These are phyloP conservation scores for Magallana ariakensis DNA, from an alignment of 1,140 invertebrate genomes.

Conservation along the genomic window DNA sequence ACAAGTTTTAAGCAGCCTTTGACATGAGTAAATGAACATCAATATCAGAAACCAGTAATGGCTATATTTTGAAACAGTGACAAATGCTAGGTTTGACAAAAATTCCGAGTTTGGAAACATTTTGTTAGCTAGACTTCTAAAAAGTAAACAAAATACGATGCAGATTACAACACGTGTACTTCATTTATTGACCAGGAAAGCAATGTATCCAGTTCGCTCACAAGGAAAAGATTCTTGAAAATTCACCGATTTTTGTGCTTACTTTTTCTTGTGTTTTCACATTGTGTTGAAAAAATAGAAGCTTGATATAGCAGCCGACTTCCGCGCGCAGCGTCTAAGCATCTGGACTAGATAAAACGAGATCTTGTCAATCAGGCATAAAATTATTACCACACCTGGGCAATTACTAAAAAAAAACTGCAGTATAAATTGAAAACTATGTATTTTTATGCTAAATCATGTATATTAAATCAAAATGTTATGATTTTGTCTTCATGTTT, in stretches of 20 bases:
- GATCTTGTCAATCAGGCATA: slow-evolving; percentile 32
- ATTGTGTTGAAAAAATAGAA: slow-evolving; percentile 23
- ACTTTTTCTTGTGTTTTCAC: background rate
- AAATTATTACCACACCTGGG: slow-evolving; percentile 30
- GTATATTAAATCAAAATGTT: background rate
- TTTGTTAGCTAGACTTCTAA: background rate
- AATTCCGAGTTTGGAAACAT: background rate
- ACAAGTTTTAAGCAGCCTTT: slow-evolving; percentile 27
- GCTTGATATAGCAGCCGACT: background rate
- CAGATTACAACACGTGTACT: background rate
- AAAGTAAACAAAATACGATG: background rate
- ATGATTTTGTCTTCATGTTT: background rate
- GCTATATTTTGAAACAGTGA: background rate
- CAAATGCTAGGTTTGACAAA: background rate
- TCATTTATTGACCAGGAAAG: background rate
- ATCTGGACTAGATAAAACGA: slow-evolving; percentile 13
- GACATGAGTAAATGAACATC: slow-evolving; percentile 11
- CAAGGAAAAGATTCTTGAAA: slow-evolving; percentile 22
- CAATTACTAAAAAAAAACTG: background rate
- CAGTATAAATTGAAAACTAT: background rate
- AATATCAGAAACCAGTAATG: background rate
- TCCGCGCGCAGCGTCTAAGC: background rate
- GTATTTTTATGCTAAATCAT: background rate
- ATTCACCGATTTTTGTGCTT: background rate
- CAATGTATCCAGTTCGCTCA: slow-evolving; percentile 31